Evolutionary conservation across 2,797 vertebrate species (phyloP).

Genomic region (Chiloscyllium punctatum): DNA sequence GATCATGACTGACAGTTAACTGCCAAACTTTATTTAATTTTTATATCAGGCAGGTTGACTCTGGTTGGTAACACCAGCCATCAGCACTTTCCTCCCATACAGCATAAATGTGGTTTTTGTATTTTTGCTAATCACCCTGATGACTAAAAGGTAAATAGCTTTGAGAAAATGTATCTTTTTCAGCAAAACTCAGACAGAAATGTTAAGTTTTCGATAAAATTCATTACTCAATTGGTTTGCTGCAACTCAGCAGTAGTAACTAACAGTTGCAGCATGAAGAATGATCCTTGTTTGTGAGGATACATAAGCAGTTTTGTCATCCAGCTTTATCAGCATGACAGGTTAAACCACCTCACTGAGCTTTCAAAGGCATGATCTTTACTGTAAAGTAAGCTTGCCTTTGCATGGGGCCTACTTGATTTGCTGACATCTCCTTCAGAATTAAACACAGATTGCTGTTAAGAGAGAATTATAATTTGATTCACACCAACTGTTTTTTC

Average conservation of each 20-base stretch:
- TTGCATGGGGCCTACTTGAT: neutral
- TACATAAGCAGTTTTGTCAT: neutral
- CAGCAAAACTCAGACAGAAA: no score
- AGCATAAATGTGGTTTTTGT: no score
- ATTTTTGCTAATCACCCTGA: no score
- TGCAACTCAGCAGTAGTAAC: neutral
- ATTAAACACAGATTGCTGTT: neutral
- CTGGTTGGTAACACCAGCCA: no score
- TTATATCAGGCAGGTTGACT: no score
- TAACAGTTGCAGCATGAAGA: neutral
- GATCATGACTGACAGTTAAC: no score
- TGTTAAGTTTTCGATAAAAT: neutral
- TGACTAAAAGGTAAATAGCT: no score
- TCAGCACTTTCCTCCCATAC: no score
- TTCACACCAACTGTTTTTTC: neutral
- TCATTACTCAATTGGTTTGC: neutral
- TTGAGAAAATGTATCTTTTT: no score
- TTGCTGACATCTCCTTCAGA: neutral
- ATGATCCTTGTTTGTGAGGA: neutral
- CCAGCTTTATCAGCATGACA: no score
- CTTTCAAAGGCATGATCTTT: neutral
- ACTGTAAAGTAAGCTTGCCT: neutral
- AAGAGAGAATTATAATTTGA: neutral
- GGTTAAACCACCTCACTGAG: neutral
- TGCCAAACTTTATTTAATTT: no score